Evolutionary conservation across 2,797 vertebrate species (phyloP), one percentile per base, ranked within the genome.

Genomic region (Sebastes minor): DNA sequence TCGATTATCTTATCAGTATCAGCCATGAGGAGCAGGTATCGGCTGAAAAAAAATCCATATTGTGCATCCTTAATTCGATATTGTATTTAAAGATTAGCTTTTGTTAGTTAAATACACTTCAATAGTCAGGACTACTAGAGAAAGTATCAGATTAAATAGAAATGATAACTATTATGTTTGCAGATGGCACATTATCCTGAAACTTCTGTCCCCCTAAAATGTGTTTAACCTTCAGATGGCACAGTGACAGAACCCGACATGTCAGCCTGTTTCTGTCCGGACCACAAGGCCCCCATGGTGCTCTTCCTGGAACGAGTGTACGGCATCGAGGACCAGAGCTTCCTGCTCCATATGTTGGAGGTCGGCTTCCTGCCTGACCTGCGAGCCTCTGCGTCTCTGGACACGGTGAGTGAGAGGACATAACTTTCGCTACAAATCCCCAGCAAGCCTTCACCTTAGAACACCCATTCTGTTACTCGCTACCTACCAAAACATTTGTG

Each of bases 281-380:
- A 99, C 90, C 99, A 99, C 93, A 99, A 99, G 93, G 97, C 97
- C 56, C 95, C 99, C 72, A 99, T 99, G 98, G 99, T 99, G 90
- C 97, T 99, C 52, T 99, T 99, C 91, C 94, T 99, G 93, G 99
- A 99, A 77, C 96, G 99, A 81, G 99, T 99, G 25, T 99, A 99
- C 56, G 98, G 99, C 85, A 96, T 99, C 32, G 97, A 97, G 91
- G 97, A 99, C 94, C 99, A 99, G 94, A 95, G 94, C 86, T 98
- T 99, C 80, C 96, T 99, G 79, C 97, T 99, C 61, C 97, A 99
- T 68, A 90, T 99, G 82, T 80, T 99, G 76, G 98, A 99, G 89
- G 97, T 99, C 65, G 99, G 98, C 88, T 99, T 99, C 94, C 95
- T 99, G 95, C 98, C 98, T 25, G 99, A 99, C 92, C 95, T 99